phyloP scores from a whole-genome alignment of 2,888 invertebrate genomes.

The Cyclophora punctaria region DNA sequence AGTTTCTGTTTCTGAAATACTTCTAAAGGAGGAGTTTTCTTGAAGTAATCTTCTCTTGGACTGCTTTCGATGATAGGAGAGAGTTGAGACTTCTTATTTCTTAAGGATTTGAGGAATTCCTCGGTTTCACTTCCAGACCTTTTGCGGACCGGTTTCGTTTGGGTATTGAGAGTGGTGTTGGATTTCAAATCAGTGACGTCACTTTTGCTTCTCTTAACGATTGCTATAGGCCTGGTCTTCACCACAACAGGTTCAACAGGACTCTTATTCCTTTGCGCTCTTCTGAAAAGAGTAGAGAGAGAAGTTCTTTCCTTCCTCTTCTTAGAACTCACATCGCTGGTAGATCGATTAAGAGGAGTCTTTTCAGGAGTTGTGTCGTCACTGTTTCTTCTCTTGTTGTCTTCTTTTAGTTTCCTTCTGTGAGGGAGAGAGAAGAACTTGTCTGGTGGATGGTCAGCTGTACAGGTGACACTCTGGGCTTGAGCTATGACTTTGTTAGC shows the following conservation, averaged over 20 bases:
- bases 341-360: constrained; percentile 68
- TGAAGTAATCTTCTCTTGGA: constrained; percentile 81
- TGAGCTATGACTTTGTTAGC: constrained; percentile 84
- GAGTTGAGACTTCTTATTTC: constrained; percentile 79
- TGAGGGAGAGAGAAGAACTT: constrained; percentile 82
- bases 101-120: constrained; percentile 69
- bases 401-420: constrained; percentile 72
- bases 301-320: constrained; percentile 75
- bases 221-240: constrained; percentile 47
- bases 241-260: constrained; percentile 70
- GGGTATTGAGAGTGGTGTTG: constrained; percentile 54
- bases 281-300: constrained; percentile 80
- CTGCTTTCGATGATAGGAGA: constrained; percentile 88
- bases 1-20: constrained; percentile 51
- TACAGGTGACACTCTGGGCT: constrained; percentile 82
- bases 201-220: constrained; percentile 77
- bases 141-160: constrained; percentile 70
- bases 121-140: constrained; percentile 78
- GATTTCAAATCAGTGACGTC: constrained; percentile 79
- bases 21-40: constrained; percentile 59
- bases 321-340: constrained; percentile 71
- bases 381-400: constrained; percentile 65
- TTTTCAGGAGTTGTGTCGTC: constrained; percentile 69
- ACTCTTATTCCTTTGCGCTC: constrained; percentile 70
- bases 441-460: constrained; percentile 73